These are phyloP conservation scores for Leptinotarsa peninsularis DNA, from an alignment of 2,888 invertebrate species.

Conservation along the genomic window DNA sequence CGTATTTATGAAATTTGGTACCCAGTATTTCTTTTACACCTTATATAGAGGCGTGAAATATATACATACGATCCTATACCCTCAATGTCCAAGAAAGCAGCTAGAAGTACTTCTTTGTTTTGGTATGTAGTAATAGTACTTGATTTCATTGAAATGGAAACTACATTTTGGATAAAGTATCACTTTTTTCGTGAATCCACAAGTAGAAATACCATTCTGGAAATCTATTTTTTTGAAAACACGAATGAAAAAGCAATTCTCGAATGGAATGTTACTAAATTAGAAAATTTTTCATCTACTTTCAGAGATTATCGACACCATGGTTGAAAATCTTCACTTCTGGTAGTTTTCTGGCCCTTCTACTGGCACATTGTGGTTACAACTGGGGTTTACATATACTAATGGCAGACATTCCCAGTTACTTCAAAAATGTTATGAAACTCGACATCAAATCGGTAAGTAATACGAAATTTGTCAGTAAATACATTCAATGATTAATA, in stretches of 20 bases:
- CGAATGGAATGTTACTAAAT: neutral
- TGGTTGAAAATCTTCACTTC: conserved; percentile 9
- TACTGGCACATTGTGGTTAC: conserved; percentile 4
- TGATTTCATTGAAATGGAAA: no score
- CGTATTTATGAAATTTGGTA: neutral
- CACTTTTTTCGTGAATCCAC: no score
- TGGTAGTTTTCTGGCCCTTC: neutral
- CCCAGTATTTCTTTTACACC: neutral
- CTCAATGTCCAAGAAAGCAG: no score
- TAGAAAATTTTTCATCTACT: neutral
- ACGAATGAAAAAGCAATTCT: no score
- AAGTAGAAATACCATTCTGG: no score
- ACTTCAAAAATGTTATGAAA: conserved; percentile 19
- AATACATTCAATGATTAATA: neutral
- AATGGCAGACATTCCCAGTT: neutral
- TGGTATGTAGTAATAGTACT: no score
- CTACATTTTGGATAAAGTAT: no score
- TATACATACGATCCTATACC: no score
- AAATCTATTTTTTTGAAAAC: neutral
- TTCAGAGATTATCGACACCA: neutral
- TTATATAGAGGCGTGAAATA: no score
- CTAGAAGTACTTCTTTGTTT: no score
- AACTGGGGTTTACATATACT: neutral
- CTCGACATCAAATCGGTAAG: conserved; percentile 17
- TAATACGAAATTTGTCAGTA: neutral